These are phyloP conservation scores for Tryphoninae sp. DNA, from an alignment of 2,888 invertebrate genomes.

Conservation along the genomic window DNA sequence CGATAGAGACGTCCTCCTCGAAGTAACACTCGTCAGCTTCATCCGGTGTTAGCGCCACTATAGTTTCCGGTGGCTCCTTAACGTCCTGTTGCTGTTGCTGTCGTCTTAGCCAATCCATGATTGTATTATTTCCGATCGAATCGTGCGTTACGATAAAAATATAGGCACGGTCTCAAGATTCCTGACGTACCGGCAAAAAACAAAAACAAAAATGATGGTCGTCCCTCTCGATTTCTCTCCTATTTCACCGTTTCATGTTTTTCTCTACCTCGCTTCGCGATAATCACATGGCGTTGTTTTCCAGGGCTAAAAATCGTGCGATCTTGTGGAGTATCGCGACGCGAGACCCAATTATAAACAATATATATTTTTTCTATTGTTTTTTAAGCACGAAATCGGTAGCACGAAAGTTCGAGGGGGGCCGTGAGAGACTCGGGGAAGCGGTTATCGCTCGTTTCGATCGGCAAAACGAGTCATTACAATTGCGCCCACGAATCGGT, in stretches of 20 bases:
- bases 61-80: constrained; percentile 72
- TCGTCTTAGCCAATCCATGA: constrained; percentile 77
- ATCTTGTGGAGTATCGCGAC: constrained; percentile 15
- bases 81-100: constrained; percentile 74
- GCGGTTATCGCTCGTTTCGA: constrained; percentile 61
- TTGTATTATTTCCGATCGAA: constrained; percentile 33
- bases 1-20: constrained; percentile 77
- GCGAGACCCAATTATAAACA: constrained; percentile 37
- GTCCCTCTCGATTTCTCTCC: background rate
- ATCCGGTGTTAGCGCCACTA: constrained; percentile 73
- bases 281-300: constrained; percentile 18
- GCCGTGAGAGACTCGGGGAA: constrained; percentile 59
- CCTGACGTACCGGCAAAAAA: background rate
- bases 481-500: constrained; percentile 62
- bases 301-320: constrained; percentile 27
- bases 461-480: constrained; percentile 61
- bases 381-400: constrained; percentile 38
- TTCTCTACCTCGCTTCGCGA: constrained; percentile 7
- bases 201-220: background rate
- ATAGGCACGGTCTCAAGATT: background rate
- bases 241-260: constrained; percentile 13
- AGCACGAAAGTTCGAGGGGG: constrained; percentile 32
- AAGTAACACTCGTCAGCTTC: constrained; percentile 77
- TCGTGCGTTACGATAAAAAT: constrained; percentile 1
- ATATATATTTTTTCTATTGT: too few species aligned